These are phyloP conservation scores for Acholoe squamosa DNA, from an alignment of 2,888 invertebrate genomes.

Conservation along the genomic window DNA sequence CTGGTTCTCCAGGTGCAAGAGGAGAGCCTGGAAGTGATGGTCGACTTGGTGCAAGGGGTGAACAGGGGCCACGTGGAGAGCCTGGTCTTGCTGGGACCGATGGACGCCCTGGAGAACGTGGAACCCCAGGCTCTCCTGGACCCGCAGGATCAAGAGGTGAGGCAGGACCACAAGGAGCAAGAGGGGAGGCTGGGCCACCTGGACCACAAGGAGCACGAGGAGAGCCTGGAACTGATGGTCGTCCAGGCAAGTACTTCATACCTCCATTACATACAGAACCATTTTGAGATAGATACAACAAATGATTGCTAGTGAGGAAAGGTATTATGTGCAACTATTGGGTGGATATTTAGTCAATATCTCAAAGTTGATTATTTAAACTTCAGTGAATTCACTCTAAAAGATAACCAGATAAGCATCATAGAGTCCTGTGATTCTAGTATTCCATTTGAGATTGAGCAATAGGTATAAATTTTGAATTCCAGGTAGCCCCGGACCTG, in stretches of 20 bases:
- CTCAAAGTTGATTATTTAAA: too few species aligned
- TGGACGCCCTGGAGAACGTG: slow-evolving; percentile 28
- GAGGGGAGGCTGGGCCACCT: slow-evolving; percentile 49
- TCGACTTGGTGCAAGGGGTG: slow-evolving; percentile 65
- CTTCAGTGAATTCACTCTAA: too few species aligned
- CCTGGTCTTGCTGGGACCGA: not conserved
- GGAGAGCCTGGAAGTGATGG: slow-evolving; percentile 70
- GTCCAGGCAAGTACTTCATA: slow-evolving; percentile 1
- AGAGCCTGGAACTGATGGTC: slow-evolving; percentile 59
- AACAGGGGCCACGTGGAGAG: slow-evolving; percentile 25
- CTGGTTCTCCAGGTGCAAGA: slow-evolving; percentile 70
- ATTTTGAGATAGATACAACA: slow-evolving; percentile 64
- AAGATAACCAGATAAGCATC: too few species aligned
- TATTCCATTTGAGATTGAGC: too few species aligned
- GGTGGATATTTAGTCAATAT: too few species aligned
- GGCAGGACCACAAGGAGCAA: slow-evolving; percentile 49
- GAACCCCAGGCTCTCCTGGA: slow-evolving; percentile 62
- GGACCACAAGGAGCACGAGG: slow-evolving; percentile 47
- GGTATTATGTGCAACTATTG: too few species aligned
- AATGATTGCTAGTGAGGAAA: not conserved
- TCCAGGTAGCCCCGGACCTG: slow-evolving; percentile 74
- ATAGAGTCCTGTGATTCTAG: too few species aligned
- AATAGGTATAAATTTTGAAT: too few species aligned
- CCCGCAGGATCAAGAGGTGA: slow-evolving; percentile 65
- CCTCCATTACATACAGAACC: too few species aligned